These are phyloP conservation scores for Ptychadena robeensis DNA, from an alignment of 2,797 vertebrate genomes.

Conservation along the genomic window DNA sequence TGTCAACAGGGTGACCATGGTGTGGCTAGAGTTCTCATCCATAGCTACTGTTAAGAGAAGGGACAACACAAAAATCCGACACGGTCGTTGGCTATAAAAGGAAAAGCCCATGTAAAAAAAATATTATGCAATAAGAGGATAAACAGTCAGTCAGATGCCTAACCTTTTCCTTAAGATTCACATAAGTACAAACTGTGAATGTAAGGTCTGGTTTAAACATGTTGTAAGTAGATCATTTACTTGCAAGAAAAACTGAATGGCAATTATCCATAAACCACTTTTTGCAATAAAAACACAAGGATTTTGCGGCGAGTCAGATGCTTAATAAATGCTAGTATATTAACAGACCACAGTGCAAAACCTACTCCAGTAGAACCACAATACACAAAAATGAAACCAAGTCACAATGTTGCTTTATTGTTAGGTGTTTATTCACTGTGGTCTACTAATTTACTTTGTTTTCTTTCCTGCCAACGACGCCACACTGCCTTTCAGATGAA, in stretches of 20 bases:
- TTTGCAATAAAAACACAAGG: neutral
- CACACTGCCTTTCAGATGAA: neutral
- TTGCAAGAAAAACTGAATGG: neutral
- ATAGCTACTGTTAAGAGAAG: too few relatives aligned
- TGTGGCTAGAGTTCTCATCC: too few relatives aligned
- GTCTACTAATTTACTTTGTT: neutral
- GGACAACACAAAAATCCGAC: too few relatives aligned
- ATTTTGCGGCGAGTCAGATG: neutral
- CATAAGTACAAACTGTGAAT: too few relatives aligned
- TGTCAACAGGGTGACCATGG: too few relatives aligned
- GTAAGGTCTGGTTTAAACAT: too few relatives aligned
- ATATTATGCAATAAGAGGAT: too few relatives aligned
- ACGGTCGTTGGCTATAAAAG: too few relatives aligned
- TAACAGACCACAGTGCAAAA: neutral
- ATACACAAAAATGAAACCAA: constrained; percentile 5
- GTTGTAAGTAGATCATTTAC: too few relatives aligned
- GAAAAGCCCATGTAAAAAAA: too few relatives aligned
- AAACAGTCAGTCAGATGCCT: too few relatives aligned
- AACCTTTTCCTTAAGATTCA: too few relatives aligned
- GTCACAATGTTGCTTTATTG: neutral
- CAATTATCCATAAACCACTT: neutral
- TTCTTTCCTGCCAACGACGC: neutral
- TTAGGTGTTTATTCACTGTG: neutral
- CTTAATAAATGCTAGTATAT: neutral
- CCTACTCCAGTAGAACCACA: neutral